Evolutionary conservation across 2,797 vertebrate genomes (phyloP).

Genomic region (Squalus acanthias): DNA sequence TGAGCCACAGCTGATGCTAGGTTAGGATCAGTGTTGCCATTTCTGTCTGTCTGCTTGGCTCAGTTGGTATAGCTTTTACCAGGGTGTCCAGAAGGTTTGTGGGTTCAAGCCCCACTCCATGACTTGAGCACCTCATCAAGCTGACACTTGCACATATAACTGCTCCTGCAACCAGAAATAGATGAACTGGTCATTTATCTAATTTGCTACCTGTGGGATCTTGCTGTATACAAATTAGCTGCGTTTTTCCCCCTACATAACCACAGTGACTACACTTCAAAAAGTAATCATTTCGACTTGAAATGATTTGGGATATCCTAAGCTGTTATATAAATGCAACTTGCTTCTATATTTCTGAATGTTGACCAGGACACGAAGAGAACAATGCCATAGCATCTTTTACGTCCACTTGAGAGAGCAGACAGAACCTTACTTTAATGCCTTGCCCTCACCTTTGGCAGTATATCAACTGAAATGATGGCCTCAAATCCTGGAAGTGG

Average conservation of each 20-base stretch:
- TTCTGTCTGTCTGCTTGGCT: neutral
- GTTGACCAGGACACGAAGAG: neutral
- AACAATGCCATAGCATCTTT: neutral
- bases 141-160: neutral
- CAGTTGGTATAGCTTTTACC: neutral
- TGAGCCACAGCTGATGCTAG: no score
- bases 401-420: neutral
- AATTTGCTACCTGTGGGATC: neutral
- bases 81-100: neutral
- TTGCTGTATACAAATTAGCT: neutral
- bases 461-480: neutral
- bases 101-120: neutral
- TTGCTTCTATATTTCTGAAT: neutral
- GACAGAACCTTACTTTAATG: neutral
- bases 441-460: neutral
- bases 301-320: neutral
- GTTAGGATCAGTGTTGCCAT: no score
- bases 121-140: neutral
- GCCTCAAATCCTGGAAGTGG: no score
- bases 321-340: neutral
- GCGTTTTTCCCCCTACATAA: neutral
- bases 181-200: neutral
- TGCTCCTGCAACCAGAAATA: neutral
- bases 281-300: neutral
- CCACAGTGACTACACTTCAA: neutral